Evolutionary conservation across 2,888 invertebrate genomes (phyloP), one percentile per base, ranked within the genome.

Genomic region (Carabus problematicus): DNA sequence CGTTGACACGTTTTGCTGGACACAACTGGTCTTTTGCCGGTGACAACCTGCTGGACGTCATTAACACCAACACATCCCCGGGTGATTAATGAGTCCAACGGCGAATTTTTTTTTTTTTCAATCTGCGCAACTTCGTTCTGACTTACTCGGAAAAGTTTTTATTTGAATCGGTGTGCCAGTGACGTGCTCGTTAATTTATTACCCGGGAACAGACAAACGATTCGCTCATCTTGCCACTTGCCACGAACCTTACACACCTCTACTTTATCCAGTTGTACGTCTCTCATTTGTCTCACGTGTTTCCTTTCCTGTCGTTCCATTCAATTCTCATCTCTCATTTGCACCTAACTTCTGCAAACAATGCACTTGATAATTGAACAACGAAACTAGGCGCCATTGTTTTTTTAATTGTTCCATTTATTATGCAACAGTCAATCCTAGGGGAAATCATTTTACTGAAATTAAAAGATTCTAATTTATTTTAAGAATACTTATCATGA

Each of bases 331-430:
- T 52, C 19, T 18, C n/a, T 52, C 14, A 52, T 52, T 52, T 52
- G 0, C 52, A 18, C 16, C 18, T 52, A n/a, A 52, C 9, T 52
- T 61, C 16, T 45, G 45, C 61, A 61, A 61, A 29, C 29, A 29
- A 45, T 45, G 64, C 64, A 43, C 18, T 66, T 66, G 58, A 58
- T 49, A 59, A 66, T 58, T 40, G 66, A 40, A 49, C 58, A 58
- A 56, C 49, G 49, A 6, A 58, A 58, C 58, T 47, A 58, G 58
- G 40, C 41, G 39, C 47, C 18, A 58, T 66, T 66, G 66, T 66
- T 45, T 58, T 66, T 66, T 66, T 66, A 59, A 66, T 66, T 66
- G 66, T 66, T 58, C 59, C 66, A 66, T 66, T 66, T 59, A 66
- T 66, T 49, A 66, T 66, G 58, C 49, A 66, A 16, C 54, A 62